Percentiles rank a stretch among this genome's conserved stretches.
Conservation (phyloP, 2,113 vertebrate genomes). For the Oncorhynchus gorbuscha region DNA sequence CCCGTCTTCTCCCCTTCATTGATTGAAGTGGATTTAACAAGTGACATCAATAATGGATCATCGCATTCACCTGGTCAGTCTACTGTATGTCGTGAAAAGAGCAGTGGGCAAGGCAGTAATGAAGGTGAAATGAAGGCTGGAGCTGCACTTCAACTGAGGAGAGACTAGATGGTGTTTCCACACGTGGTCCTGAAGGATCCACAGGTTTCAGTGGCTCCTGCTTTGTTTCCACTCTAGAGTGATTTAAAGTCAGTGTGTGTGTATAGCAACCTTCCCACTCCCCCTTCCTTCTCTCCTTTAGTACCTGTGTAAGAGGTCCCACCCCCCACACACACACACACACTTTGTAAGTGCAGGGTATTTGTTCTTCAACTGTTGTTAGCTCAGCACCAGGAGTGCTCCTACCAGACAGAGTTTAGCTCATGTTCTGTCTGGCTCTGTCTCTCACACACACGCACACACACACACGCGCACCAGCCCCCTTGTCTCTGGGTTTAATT, state of each 20-base stretch:
- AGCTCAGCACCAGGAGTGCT: constrained; percentile 20
- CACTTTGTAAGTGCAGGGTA: constrained; percentile 2
- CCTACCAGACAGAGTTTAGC: constrained; percentile 9
- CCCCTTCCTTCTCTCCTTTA: not conserved
- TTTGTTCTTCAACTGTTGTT: constrained; percentile 12
- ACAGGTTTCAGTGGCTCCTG: constrained; percentile 64
- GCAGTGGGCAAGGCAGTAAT: not conserved
- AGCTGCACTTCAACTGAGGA: constrained; percentile 48
- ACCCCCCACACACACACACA: constrained; percentile 22
- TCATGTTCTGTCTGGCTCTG: constrained; percentile 9
- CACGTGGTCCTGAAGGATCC: constrained; percentile 72
- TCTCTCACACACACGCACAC: constrained; percentile 16
- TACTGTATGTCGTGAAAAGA: constrained; percentile 2
- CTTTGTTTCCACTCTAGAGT: constrained; percentile 43
- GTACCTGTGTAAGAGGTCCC: not conserved
- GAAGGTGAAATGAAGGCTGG: constrained; percentile 45
- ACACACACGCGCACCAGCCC: constrained; percentile 24
- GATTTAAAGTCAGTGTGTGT: constrained; percentile 43
- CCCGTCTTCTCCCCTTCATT: too few relatives aligned
- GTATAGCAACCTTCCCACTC: not conserved
- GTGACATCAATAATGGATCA: too few relatives aligned
- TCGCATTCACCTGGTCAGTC: too few relatives aligned
- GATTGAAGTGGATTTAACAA: too few relatives aligned
- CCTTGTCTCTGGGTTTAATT: constrained; percentile 52
- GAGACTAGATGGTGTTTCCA: constrained; percentile 57